Evolutionary conservation across 2,888 invertebrate species (phyloP).

Genomic region (Aleiodes alternator): DNA sequence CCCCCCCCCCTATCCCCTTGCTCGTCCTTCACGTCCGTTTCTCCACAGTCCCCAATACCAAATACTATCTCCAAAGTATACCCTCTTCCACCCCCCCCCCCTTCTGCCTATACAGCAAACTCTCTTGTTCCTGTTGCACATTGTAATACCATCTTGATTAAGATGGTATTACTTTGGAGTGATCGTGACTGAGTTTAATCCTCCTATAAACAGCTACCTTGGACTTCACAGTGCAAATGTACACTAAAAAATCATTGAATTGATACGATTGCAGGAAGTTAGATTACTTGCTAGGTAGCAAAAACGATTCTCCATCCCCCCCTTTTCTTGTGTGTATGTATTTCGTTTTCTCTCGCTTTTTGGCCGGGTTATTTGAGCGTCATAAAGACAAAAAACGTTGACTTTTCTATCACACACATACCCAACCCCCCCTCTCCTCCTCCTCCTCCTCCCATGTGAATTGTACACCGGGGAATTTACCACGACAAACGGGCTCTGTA

Average conservation of each 20-base stretch:
- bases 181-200: slow-evolving; percentile 20
- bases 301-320: neutral
- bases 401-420: slow-evolving; percentile 10
- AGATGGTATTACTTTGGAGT: slow-evolving; percentile 21
- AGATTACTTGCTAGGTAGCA: neutral
- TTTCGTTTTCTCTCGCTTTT: neutral
- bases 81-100: neutral
- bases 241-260: slow-evolving; percentile 10
- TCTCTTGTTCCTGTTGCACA: slow-evolving; percentile 31
- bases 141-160: slow-evolving; percentile 34
- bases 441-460: neutral
- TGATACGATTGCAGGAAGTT: slow-evolving; percentile 16
- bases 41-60: slow-evolving; percentile 14
- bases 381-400: slow-evolving; percentile 20
- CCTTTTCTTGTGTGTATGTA: neutral
- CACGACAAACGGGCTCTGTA: slow-evolving; percentile 22
- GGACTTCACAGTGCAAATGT: neutral
- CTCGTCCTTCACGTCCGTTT: slow-evolving; percentile 28
- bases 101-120: neutral
- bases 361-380: neutral
- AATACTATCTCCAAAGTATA: slow-evolving; percentile 18
- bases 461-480: slow-evolving; percentile 11
- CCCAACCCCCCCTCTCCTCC: no score
- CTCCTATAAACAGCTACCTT: slow-evolving; percentile 23
- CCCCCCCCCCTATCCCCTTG: slow-evolving; percentile 45